Evolutionary conservation across 2,797 vertebrate genomes (phyloP).

Genomic region (Masticophis lateralis): DNA sequence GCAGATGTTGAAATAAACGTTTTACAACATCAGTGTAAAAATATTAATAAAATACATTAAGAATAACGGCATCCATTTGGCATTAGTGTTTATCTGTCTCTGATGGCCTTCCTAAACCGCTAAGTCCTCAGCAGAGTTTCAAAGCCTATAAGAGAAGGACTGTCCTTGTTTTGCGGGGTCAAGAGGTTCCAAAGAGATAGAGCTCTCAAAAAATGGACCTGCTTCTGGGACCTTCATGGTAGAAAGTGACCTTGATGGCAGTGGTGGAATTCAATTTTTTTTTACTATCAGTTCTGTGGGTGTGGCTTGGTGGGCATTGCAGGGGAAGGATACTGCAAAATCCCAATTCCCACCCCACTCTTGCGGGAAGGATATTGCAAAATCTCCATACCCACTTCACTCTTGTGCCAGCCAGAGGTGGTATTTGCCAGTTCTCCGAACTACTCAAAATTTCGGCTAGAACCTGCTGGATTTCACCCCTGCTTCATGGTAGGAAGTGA

Average conservation of each 20-base stretch:
- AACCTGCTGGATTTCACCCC: no score
- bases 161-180: neutral
- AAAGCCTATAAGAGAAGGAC: neutral
- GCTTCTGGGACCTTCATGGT: neutral
- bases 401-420: no score
- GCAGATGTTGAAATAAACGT: neutral
- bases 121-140: neutral
- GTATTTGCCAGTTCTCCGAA: no score
- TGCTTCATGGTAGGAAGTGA: neutral
- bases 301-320: no score
- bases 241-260: neutral
- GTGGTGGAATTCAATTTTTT: no score
- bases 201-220: neutral
- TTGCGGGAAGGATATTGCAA: no score
- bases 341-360: no score
- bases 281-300: no score
- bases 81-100: neutral
- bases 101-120: neutral
- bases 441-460: no score
- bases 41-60: neutral
- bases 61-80: neutral
- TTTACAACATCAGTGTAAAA: neutral
- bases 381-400: no score
- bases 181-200: neutral
- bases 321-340: no score